Evolutionary conservation across 2,113 vertebrate species (phyloP), one percentile per base, ranked within the genome.

Genomic region (Ageneiosus marmoratus): DNA sequence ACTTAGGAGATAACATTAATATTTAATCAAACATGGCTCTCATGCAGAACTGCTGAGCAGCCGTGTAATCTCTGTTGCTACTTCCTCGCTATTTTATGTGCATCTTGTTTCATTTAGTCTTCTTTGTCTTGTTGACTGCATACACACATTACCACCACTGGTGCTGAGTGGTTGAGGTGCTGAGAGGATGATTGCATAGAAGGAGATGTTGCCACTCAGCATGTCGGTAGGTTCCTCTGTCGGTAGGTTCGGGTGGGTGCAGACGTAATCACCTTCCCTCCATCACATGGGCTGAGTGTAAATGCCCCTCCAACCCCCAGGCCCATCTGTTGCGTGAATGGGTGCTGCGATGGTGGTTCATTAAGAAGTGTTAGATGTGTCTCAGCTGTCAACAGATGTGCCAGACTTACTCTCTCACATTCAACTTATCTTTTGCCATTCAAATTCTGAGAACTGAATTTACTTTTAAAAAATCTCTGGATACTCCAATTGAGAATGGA

Each of bases 361-460:
- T 90, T 88, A 89, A 84, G 82, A 84, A 75, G 89, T 87, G 87
- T 86, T 78, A 84, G 84, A 81, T 83, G 83, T 83, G 67, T 84
- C 79, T 83, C 48, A 48, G 65, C 85, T 85, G 84, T 85, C 85
- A 82, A 69, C 84, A 84, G 80, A 85, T 79, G 83, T 82, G 86
- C 56, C 87, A 89, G 86, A 88, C 89, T 85, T 81, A 84, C 86
- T 67, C 79, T 87, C 69, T 50, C 85, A 81, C 88, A 77, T 80
- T 55, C 75, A 85, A 44, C 56, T 74, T 60, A 70, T 53, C 78
- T 80, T 85, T 60, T 56, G 34, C 56, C 50, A 56, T 83, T 79
- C 60, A 56, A 82, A 75, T 77, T 44, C 11, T 69, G 48, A 46
- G 78, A 84, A 86, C 72, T 83, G 70, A 9, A 27, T 27, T 77